Evolutionary conservation across 2,797 vertebrate species (phyloP), one percentile per base, ranked within the genome.

Genomic region (Eutrigla gurnardus): DNA sequence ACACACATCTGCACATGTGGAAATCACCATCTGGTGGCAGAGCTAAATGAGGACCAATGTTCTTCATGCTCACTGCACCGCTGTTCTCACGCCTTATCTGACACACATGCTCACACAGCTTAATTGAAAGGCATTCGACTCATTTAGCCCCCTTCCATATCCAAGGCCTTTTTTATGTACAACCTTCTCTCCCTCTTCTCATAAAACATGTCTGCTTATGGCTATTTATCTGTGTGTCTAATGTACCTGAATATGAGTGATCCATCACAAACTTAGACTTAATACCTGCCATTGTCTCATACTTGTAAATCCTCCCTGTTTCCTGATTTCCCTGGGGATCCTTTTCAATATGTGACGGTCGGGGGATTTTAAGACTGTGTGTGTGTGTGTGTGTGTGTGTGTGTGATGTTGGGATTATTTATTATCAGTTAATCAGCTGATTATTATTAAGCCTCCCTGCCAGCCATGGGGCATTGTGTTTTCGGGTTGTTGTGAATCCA

Each of bases 11-110:
- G 84, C 89, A 84, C 89, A 89, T 88, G 89, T 84, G 84, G 84
- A 83, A 89, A 73, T 88, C 83, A 84, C 89, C 91, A 88, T 90
- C 91, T 91, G 90, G 70, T 79, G 79, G 72, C 49, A 57, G 25
- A 64, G 88, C 87, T 86, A 90, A 90, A 91, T 91, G 77, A 86
- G 82, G 80, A 81, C 74, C 73, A 7, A 13, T 70, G 86, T 71
- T 89, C 83, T 88, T 92, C 88, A 82, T 87, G 89, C 91, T 86
- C 73, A 18, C 68, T 86, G 88, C 86, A 65, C 60, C 60, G 25
- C 68, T 77, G 70, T 83, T 82, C 73, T 17, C 7, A 3, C 66
- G 58, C 66, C 49, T 74, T 86, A 83, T 90, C 76, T 73, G 73
- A 82, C 83, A 82, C 83, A 83, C 86, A 78, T 77, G 75, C 77